Conservation (phyloP, 23 tunicate species). For the Diplosoma virens region DNA sequence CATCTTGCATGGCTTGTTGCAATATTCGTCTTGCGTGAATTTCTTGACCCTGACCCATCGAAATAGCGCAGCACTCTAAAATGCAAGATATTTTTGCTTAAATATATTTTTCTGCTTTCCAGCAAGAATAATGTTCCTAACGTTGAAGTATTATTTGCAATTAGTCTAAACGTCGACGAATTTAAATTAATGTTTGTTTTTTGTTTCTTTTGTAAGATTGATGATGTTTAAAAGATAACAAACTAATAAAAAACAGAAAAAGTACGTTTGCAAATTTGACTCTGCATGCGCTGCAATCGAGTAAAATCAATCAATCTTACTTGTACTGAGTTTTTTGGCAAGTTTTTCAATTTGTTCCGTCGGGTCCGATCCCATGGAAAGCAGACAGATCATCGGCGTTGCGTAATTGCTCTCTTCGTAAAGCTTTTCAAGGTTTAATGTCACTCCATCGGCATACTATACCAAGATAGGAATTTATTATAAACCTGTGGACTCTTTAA, state of each 20-base stretch:
- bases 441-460: constrained; percentile 92
- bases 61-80: constrained; percentile 81
- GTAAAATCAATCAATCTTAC: constrained; percentile 14
- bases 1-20: constrained; percentile 77
- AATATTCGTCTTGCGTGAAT: constrained; percentile 81
- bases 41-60: constrained; percentile 99
- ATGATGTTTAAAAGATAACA: no score
- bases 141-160: no score
- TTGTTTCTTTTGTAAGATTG: no score
- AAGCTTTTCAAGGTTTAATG: constrained; percentile 74
- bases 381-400: constrained; percentile 84
- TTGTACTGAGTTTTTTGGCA: constrained; percentile 68
- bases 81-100: no score
- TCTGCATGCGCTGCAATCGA: no score
- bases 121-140: no score
- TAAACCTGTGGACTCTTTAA: no score
- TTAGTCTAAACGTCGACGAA: no score
- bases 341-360: constrained; percentile 95
- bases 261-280: no score
- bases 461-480: background rate
- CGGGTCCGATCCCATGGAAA: constrained; percentile 97
- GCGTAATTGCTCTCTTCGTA: constrained; percentile 58
- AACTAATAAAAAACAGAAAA: no score
- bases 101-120: no score
- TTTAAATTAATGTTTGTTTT: no score